Evolutionary conservation across 2,888 invertebrate species (phyloP), one percentile per base, ranked within the genome.

Genomic region (Oscheius onirici): DNA sequence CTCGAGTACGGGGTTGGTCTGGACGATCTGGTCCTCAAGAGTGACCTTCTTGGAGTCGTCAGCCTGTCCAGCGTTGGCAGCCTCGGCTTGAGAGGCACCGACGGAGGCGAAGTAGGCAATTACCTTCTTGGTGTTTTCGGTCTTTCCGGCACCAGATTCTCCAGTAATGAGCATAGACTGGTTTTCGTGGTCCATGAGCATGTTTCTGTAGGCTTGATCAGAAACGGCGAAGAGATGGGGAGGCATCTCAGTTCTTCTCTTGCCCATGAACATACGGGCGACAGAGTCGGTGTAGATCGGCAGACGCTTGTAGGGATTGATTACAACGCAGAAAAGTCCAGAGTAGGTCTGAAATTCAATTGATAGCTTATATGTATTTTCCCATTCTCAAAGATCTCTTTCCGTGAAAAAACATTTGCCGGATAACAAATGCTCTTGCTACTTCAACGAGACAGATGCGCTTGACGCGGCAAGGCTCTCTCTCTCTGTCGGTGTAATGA

Each of bases 181-280:
- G 75, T 87, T 87, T 79, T 87, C 87, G 73, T 83, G 81, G 68
- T 87, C 86, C 96, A 99, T 93, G 95, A 95, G 90, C 95, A 95
- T 86, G 81, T 86, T 85, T 46, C 86, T 83, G 78, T 87, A 86
- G 70, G 86, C 86, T 90, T 96, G 97, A 91, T 99, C 99, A 92
- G 97, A 95, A 91, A 99, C 95, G 91, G 97, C 96, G 91, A 99
- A 99, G 91, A 99, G 93, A 91, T 99, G 99, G 87, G 99, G 99
- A 88, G 99, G 99, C 89, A 99, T 97, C 92, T 99, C 99, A 91
- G 93, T 95, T 91, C 95, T 94, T 91, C 97, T 94, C 92, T 95
- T 97, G 91, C 97, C 97, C 91, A 95, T 93, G 93, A 96, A 99
- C 90, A 97, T 92, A 34, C 79, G 73, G 43, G 76, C 78, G 10